phyloP scores from a whole-genome alignment of 2,888 invertebrate genomes.

The Agapostemon virescens region DNA sequence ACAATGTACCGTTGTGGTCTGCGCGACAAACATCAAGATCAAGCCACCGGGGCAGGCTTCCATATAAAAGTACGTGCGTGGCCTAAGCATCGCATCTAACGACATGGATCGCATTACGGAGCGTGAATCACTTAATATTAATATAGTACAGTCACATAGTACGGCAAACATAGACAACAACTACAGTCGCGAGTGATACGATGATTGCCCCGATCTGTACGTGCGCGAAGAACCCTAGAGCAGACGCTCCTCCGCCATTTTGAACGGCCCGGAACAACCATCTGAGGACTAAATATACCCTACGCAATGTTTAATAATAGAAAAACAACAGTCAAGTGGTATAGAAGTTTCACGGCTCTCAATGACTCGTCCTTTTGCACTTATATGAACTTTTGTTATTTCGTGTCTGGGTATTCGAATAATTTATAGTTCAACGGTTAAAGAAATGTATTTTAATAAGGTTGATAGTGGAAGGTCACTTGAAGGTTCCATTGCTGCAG shows the following conservation, averaged over 20 bases:
- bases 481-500: too few species aligned
- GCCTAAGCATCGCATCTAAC: slow-evolving; percentile 58
- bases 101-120: slow-evolving; percentile 57
- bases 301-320: not conserved
- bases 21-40: slow-evolving; percentile 28
- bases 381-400: too few species aligned
- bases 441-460: too few species aligned
- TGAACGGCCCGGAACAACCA: slow-evolving; percentile 20
- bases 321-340: not conserved
- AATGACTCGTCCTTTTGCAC: too few species aligned
- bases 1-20: slow-evolving; percentile 23
- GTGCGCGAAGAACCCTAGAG: slow-evolving; percentile 49
- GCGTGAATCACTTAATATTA: slow-evolving; percentile 64
- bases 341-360: too few species aligned
- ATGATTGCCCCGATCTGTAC: slow-evolving; percentile 56
- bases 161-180: slow-evolving; percentile 49
- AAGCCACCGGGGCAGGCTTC: slow-evolving; percentile 29
- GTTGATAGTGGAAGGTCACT: too few species aligned
- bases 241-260: slow-evolving; percentile 44
- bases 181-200: slow-evolving; percentile 48
- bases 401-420: too few species aligned
- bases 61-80: slow-evolving; percentile 40
- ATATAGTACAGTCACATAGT: slow-evolving; percentile 58
- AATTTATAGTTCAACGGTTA: too few species aligned
- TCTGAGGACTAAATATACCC: slow-evolving; percentile 30